Conservation (phyloP, 2,888 invertebrate species). For the Papilio demoleus region DNA sequence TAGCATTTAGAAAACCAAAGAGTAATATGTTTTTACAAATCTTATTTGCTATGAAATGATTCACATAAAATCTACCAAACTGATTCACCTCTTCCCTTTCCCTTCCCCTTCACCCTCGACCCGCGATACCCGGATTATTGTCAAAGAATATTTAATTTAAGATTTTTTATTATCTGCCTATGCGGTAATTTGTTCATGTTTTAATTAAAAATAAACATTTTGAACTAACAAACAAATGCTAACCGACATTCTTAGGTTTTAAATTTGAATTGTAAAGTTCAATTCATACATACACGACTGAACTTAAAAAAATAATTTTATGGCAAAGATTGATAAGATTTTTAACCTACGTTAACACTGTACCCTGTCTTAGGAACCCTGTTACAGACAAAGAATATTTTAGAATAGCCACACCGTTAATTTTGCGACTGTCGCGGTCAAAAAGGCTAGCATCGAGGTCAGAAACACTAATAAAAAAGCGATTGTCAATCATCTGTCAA, state of each 20-base stretch:
- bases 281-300: no score
- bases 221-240: background rate
- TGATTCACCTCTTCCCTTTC: constrained; percentile 42
- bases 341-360: no score
- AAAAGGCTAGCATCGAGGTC: no score
- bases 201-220: background rate
- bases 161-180: background rate
- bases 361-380: no score
- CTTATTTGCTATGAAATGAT: constrained; percentile 43
- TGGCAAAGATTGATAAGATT: no score
- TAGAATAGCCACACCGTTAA: no score
- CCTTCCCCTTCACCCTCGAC: background rate
- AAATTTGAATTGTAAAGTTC: no score
- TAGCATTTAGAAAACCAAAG: constrained; percentile 23
- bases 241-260: background rate
- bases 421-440: no score
- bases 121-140: background rate
- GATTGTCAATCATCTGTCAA: background rate
- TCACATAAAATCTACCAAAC: constrained; percentile 48
- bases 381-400: no score
- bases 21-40: constrained; percentile 10
- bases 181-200: no score
- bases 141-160: constrained; percentile 6
- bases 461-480: no score
- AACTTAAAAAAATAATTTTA: no score